Conservation (phyloP, 2,113 vertebrate species). For the Podarcis cretensis region DNA sequence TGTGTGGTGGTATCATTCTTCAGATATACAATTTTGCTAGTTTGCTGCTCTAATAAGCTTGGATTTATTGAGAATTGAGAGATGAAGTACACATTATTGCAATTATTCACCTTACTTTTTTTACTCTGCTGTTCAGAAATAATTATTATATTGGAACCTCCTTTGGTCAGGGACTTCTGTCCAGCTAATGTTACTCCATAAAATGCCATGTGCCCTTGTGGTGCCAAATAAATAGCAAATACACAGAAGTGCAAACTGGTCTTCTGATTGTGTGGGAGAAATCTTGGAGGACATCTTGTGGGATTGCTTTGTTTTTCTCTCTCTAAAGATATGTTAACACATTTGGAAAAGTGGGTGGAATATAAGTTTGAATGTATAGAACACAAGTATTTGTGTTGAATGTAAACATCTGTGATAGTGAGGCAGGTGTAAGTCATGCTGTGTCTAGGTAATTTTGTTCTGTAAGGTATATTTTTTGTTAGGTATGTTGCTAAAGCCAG, state of each 20-base stretch:
- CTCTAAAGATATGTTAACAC: not conserved
- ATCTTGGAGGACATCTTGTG: not conserved
- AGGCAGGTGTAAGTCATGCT: slow-evolving; percentile 25
- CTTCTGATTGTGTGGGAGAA: not conserved
- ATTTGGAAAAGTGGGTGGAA: not conserved
- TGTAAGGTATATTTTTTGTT: slow-evolving; percentile 22
- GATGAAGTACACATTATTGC: not conserved
- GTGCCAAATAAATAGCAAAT: not conserved
- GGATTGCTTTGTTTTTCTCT: not conserved
- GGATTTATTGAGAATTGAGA: not conserved
- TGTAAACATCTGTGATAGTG: slow-evolving; percentile 39
- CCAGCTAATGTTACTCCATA: not conserved
- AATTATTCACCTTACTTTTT: not conserved
- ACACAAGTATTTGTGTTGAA: slow-evolving; percentile 19
- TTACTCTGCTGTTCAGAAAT: not conserved
- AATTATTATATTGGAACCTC: not conserved
- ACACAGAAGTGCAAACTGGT: accelerated
- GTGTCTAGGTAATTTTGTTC: slow-evolving; percentile 22
- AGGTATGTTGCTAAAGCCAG: not conserved
- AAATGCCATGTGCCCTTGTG: not conserved
- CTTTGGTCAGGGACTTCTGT: not conserved
- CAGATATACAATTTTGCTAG: not conserved
- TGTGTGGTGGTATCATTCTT: not conserved
- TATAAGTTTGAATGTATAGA: too few relatives aligned
- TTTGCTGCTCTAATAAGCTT: not conserved